Evolutionary conservation across 2,797 vertebrate genomes (phyloP), one percentile per base, ranked within the genome.

Genomic region (Tenualosa thibaudeaui): DNA sequence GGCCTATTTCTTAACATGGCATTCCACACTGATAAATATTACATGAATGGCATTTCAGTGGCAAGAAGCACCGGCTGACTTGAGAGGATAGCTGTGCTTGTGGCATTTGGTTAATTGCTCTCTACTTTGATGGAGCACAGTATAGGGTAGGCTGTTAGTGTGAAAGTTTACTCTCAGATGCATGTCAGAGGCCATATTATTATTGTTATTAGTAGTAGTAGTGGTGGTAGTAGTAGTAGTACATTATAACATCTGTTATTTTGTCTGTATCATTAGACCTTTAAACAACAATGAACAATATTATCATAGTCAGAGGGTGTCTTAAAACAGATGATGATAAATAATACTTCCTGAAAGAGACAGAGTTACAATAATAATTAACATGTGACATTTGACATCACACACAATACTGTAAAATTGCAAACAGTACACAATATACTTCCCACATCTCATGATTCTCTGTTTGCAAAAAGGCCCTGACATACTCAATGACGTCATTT

Each of bases 31-130:
- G 40, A 81, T 84, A n/a, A 31, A 85, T 68, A 75, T 58, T 81
- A 82, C 51, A 84, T n/a, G 17, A 82, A 51, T 81, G 84, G 19
- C 68, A 81, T 87, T 56, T 88, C n/a, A 71, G 24, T 83, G 88
- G 65, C 71, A 78, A 46, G 71, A 71, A 13, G 3, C 26, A 15
- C 26, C 5, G 12, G 26, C 40, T 78, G 26, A 8, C 71, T 40
- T 13, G 31, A 71, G 2, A 71, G 13, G 26, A 43, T 22, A 37
- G 37, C 31, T 40, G 37, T 40, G 40, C 37, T 78, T 46, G 6
- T 43, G 71, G 58, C 8, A 78, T 43, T 78, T n/a, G 3, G 17
- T 78, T 78, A 8, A 7, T 78, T 75, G 40, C 43, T 46, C 40
- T 78, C 17, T 78, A 40, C 4, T 37, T 4, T 58, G 56, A 5